phyloP scores from a whole-genome alignment of 2,113 vertebrate genomes.

The Hystrix brachyura region DNA sequence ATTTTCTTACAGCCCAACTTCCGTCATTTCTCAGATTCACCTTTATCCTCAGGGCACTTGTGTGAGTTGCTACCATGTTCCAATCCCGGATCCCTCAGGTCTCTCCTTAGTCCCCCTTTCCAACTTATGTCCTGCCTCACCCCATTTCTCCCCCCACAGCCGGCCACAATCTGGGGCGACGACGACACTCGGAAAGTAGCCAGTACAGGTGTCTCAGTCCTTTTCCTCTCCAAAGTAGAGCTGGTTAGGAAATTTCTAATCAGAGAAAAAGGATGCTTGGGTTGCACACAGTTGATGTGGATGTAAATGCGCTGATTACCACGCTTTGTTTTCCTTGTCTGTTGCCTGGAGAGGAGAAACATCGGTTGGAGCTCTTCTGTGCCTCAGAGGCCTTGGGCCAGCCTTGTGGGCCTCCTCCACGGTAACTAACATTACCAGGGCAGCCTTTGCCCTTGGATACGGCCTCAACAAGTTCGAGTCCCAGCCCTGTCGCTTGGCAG shows the following conservation, averaged over 20 bases:
- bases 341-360: conserved; percentile 57
- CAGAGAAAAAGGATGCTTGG: conserved; percentile 19
- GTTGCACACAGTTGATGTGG: neutral
- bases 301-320: neutral
- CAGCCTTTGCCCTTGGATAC: neutral
- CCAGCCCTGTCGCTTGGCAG: neutral
- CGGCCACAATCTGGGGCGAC: neutral
- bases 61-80: neutral
- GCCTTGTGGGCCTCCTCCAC: conserved; percentile 11
- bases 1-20: neutral
- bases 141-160: neutral
- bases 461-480: neutral
- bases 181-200: neutral
- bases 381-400: conserved; percentile 30
- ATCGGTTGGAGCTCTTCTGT: neutral
- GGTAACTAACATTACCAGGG: neutral
- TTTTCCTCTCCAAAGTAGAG: neutral
- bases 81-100: neutral
- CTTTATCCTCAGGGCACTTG: neutral
- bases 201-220: neutral
- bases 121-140: neutral
- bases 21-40: neutral
- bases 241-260: conserved; percentile 37
- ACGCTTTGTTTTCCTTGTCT: conserved; percentile 58
- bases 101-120: neutral